phyloP scores from a whole-genome alignment of 2,797 vertebrate genomes.

The Parauchenoglanis punctatus region DNA sequence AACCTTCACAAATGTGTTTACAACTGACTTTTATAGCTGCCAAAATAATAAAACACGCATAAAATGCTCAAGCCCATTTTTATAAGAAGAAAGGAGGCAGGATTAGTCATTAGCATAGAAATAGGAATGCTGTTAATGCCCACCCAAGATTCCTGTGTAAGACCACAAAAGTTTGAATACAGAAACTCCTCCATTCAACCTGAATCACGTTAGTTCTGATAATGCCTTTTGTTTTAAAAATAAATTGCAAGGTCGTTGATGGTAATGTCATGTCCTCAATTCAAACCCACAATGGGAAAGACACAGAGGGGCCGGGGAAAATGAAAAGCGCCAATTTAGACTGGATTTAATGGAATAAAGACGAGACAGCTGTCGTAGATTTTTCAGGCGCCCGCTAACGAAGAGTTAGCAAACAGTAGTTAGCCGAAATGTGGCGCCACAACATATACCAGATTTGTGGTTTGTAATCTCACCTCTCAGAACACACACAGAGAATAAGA shows the following conservation, averaged over 20 bases:
- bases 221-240: conserved; percentile 63
- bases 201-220: conserved; percentile 60
- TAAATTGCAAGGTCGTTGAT: conserved; percentile 70
- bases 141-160: conserved; percentile 66
- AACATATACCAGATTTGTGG: not conserved
- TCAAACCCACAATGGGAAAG: conserved; percentile 54
- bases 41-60: conserved; percentile 14
- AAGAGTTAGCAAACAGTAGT: conserved; percentile 41
- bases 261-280: conserved; percentile 70
- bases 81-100: conserved; percentile 19
- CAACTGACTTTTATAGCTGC: conserved; percentile 24
- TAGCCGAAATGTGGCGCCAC: conserved; percentile 23
- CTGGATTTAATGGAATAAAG: conserved; percentile 64
- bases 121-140: conserved; percentile 56
- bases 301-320: conserved; percentile 48
- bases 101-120: conserved; percentile 70
- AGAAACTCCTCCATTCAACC: conserved; percentile 60
- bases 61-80: conserved; percentile 2
- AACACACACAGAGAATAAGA: conserved; percentile 19
- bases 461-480: conserved; percentile 36
- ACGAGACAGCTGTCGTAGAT: conserved; percentile 63
- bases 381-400: conserved; percentile 58
- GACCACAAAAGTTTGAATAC: conserved; percentile 42
- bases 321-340: conserved; percentile 64
- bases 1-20: conserved; percentile 33